Conservation (phyloP, 53 echinoderm and acorn worm genomes). For the Paracentrotus lividus region DNA sequence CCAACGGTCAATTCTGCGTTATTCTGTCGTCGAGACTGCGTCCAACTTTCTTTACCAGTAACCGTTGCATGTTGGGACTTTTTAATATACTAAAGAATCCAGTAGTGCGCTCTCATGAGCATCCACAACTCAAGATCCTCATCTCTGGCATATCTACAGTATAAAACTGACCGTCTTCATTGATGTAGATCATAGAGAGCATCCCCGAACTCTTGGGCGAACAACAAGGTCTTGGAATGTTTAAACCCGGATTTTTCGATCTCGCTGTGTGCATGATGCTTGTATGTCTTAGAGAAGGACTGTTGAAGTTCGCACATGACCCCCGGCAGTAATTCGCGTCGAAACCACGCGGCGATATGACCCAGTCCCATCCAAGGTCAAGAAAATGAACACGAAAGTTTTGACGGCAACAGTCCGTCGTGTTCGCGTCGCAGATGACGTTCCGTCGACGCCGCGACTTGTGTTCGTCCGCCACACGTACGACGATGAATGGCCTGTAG, state of each 20-base stretch:
- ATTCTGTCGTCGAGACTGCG: neutral
- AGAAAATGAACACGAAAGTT: constrained; percentile 62
- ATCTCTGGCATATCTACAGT: constrained; percentile 54
- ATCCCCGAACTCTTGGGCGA: constrained; percentile 51
- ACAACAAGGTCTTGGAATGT: constrained; percentile 71
- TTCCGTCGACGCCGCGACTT: constrained; percentile 54
- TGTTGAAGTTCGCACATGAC: constrained; percentile 63
- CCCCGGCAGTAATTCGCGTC: constrained; percentile 77
- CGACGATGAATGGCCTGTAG: constrained; percentile 73
- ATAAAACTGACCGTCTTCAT: constrained; percentile 53
- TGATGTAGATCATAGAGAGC: constrained; percentile 63
- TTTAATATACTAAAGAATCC: neutral
- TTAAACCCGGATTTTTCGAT: neutral
- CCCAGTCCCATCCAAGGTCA: constrained; percentile 80
- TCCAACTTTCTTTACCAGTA: neutral
- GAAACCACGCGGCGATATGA: constrained; percentile 67
- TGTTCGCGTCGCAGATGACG: constrained; percentile 61
- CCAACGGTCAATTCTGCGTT: neutral
- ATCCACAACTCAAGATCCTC: constrained; percentile 55
- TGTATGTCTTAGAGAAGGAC: constrained; percentile 57
- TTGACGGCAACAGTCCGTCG: constrained; percentile 72
- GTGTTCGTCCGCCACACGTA: constrained; percentile 61
- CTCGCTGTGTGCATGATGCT: constrained; percentile 62
- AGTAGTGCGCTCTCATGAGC: constrained; percentile 32
- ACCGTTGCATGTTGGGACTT: neutral